phyloP scores from a whole-genome alignment of 2,113 vertebrate species.

The Nibea albiflora region DNA sequence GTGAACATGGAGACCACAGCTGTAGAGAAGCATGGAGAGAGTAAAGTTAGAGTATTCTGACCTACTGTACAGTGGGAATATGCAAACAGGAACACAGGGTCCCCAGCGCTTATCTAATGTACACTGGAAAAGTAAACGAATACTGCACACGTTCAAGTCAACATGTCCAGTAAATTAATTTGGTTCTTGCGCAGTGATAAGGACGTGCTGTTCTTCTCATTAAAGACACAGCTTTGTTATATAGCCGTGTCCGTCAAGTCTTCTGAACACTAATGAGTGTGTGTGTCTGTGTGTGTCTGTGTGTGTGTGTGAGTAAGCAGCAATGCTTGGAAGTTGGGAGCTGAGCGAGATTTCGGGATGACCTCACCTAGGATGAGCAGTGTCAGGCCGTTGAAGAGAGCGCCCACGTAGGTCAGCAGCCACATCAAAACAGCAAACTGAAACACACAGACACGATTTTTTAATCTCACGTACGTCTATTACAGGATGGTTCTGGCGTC shows the following conservation, averaged over 20 bases:
- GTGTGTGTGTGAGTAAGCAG: slow-evolving; percentile 40
- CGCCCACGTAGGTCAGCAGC: slow-evolving; percentile 98
- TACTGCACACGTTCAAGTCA: background rate
- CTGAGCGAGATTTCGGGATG: slow-evolving; percentile 1
- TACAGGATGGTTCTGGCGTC: background rate
- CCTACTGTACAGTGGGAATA: slow-evolving; percentile 27
- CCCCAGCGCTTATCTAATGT: slow-evolving; percentile 55
- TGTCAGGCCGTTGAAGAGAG: slow-evolving; percentile 98
- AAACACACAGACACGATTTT: slow-evolving; percentile 49
- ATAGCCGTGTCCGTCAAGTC: background rate
- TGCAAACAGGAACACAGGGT: slow-evolving; percentile 28
- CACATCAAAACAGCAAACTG: slow-evolving; percentile 99
- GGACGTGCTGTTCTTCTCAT: slow-evolving; percentile 2
- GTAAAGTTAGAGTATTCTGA: slow-evolving; percentile 25
- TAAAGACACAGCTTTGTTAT: background rate
- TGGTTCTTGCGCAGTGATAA: background rate
- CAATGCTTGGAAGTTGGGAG: background rate
- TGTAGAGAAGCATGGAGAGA: slow-evolving; percentile 73
- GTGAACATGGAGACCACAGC: slow-evolving; percentile 98
- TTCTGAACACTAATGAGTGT: background rate
- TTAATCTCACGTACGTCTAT: too few relatives aligned
- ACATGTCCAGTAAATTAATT: background rate
- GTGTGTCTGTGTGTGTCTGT: too few relatives aligned
- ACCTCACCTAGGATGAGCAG: slow-evolving; percentile 96
- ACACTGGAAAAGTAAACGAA: slow-evolving; percentile 55